Conservation (phyloP, 1,140 invertebrate genomes). For the fruit fly (Drosophila melanogaster) region Release_6_plus_ISO1_MT NC_004354.4:12433001-12433500, state of each 20-base stretch:
- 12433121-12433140: conserved; percentile 13
- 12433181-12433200: conserved; percentile 16
- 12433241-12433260: conserved; percentile 16
- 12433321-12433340: not conserved
- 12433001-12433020: not conserved
- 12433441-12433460: not conserved
- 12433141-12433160: conserved; percentile 10
- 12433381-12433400: not conserved
- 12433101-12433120: conserved; percentile 7
- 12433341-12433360: conserved; percentile 3
- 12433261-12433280: conserved; percentile 24
- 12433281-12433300: conserved; percentile 24
- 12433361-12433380: not conserved
- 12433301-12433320: conserved; percentile 17
- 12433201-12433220: conserved; percentile 8
- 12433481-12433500: too few species aligned
- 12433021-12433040: not conserved
- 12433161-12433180: conserved; percentile 18
- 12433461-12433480: too few species aligned
- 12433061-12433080: not conserved
- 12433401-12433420: not conserved
- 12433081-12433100: not conserved
- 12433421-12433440: not conserved
- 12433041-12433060: not conserved
- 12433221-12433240: conserved; percentile 17